Percentiles rank a stretch among this genome's conserved stretches.
These are phyloP conservation scores for Oryzias melastigma DNA, from an alignment of 2,113 vertebrate species.

Conservation along the genomic window DNA sequence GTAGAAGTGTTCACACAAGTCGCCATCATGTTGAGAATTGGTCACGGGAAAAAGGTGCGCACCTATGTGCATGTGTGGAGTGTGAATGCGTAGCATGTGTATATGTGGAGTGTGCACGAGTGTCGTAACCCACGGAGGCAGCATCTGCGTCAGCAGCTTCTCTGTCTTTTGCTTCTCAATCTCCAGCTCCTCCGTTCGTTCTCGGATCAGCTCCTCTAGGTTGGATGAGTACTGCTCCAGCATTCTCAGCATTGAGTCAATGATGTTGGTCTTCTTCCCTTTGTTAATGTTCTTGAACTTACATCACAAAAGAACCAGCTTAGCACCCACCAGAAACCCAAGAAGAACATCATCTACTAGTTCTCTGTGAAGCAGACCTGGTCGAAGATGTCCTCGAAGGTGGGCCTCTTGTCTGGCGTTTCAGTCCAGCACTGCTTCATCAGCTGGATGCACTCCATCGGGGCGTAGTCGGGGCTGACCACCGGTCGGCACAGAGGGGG, in stretches of 20 bases:
- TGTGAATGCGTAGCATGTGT: background rate
- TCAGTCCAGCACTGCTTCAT: constrained; percentile 84
- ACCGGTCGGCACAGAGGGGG: constrained; percentile 78
- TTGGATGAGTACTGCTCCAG: constrained; percentile 82
- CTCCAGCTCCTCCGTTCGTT: constrained; percentile 82
- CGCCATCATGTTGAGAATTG: too few relatives aligned
- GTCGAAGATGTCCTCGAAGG: constrained; percentile 79
- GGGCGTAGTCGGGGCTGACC: constrained; percentile 76
- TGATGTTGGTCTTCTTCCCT: constrained; percentile 70
- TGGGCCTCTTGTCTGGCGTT: constrained; percentile 74
- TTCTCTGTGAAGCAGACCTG: constrained; percentile 53
- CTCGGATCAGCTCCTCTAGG: constrained; percentile 81
- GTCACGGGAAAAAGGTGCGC: too few relatives aligned
- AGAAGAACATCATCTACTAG: background rate
- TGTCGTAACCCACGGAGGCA: constrained; percentile 71
- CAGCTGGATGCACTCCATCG: constrained; percentile 79
- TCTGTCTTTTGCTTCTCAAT: constrained; percentile 84
- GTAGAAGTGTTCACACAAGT: background rate
- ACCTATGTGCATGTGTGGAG: too few relatives aligned
- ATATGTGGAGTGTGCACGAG: background rate
- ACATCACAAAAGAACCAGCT: background rate
- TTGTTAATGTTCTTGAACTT: constrained; percentile 71
- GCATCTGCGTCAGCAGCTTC: constrained; percentile 82
- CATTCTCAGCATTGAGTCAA: constrained; percentile 72
- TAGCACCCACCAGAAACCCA: background rate